These are phyloP conservation scores for Polyodon spathula DNA, from an alignment of 2,113 vertebrate genomes.

Conservation along the genomic window DNA sequence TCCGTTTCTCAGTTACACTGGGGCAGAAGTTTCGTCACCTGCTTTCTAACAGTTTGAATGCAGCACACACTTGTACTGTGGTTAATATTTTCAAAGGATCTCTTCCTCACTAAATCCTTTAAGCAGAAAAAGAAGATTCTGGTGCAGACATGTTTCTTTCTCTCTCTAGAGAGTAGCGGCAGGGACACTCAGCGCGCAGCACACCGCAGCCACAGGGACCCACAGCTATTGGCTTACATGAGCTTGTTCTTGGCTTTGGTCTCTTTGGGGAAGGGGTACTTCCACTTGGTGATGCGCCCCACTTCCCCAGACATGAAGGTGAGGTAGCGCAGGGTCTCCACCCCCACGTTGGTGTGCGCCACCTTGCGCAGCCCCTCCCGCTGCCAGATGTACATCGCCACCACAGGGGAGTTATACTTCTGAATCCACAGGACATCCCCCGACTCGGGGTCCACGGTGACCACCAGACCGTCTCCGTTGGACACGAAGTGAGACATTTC, in stretches of 20 bases:
- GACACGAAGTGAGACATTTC: constrained; percentile 96
- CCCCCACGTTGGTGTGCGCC: constrained; percentile 81
- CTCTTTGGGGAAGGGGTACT: constrained; percentile 91
- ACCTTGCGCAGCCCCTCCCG: constrained; percentile 83
- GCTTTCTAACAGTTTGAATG: no score
- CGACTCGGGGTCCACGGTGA: constrained; percentile 88
- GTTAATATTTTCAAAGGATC: no score
- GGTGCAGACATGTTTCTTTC: no score
- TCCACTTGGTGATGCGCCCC: constrained; percentile 95
- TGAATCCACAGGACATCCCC: constrained; percentile 91
- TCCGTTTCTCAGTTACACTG: no score
- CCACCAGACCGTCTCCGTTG: constrained; percentile 91
- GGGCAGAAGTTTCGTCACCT: no score
- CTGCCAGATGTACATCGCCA: constrained; percentile 96
- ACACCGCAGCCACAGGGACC: background rate
- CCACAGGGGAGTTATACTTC: constrained; percentile 93
- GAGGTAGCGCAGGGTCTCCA: constrained; percentile 91
- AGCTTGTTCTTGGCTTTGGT: constrained; percentile 88
- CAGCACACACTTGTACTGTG: no score
- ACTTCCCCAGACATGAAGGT: constrained; percentile 95
- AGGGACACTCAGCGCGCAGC: background rate
- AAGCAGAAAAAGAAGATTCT: no score
- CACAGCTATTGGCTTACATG: constrained; percentile 55
- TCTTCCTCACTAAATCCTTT: no score
- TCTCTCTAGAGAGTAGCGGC: background rate